A percentile compares a stretch with the other conserved stretches of the same genome.
phyloP scores from a whole-genome alignment of 2,888 invertebrate species.

The Mesochorus sp. region DNA sequence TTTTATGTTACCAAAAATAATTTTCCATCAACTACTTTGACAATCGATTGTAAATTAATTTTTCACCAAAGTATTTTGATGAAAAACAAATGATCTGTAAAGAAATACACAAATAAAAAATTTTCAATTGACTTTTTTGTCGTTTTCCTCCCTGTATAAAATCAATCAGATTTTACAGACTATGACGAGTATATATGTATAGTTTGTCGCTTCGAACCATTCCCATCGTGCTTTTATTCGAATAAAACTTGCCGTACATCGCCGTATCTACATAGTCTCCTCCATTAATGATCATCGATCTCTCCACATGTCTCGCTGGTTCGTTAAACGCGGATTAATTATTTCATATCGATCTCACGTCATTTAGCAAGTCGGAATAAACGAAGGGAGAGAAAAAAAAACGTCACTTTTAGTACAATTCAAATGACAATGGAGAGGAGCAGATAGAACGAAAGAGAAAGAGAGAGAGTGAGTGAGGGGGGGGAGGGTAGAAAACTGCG shows the following conservation, averaged over 20 bases:
- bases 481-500: not conserved
- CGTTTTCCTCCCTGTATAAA: no score
- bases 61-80: no score
- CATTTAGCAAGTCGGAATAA: conserved; percentile 21
- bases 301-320: conserved; percentile 18
- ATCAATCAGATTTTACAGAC: no score
- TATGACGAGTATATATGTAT: no score
- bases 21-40: no score
- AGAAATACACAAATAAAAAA: no score
- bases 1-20: no score
- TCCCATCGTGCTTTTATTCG: not conserved
- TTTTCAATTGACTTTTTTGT: no score
- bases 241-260: not conserved
- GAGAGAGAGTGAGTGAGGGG: conserved; percentile 1
- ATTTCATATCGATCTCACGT: conserved; percentile 37
- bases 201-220: no score
- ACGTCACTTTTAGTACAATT: conserved; percentile 40
- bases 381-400: not conserved
- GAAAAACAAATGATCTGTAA: no score
- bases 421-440: conserved; percentile 18
- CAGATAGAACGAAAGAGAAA: not conserved
- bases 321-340: conserved; percentile 32
- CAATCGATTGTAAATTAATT: no score
- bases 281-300: conserved; percentile 25
- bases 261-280: not conserved